phyloP scores from a whole-genome alignment of 2,113 vertebrate genomes.

The Girardinichthys multiradiatus region DNA sequence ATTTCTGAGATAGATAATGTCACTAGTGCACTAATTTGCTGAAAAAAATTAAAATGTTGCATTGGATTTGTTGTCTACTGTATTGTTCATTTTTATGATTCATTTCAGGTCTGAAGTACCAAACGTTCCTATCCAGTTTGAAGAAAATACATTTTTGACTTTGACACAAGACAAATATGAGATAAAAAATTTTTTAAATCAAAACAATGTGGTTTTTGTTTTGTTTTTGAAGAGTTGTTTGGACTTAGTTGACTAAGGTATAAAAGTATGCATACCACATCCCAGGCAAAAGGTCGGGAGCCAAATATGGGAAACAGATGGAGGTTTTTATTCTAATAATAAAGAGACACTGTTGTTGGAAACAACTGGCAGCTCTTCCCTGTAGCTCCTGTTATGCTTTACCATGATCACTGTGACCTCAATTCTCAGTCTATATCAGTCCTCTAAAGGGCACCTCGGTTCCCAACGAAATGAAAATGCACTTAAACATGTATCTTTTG shows the following conservation, averaged over 20 bases:
- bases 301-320: background rate
- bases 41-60: no score
- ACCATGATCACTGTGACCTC: background rate
- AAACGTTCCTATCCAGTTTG: no score
- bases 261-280: background rate
- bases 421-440: background rate
- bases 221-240: background rate
- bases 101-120: background rate
- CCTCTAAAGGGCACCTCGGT: background rate
- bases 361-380: conserved; percentile 3
- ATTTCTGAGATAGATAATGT: no score
- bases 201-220: background rate
- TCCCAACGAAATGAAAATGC: conserved; percentile 25
- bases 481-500: conserved; percentile 8
- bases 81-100: background rate
- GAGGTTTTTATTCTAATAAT: conserved; percentile 17
- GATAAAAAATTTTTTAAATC: background rate
- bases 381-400: background rate
- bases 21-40: no score
- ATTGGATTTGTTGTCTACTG: background rate
- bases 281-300: background rate
- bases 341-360: conserved; percentile 22
- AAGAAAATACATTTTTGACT: no score
- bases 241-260: background rate
- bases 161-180: background rate